phyloP scores from a whole-genome alignment of 64 coral and sea anemone species.

The Platygyra sinensis region DNA sequence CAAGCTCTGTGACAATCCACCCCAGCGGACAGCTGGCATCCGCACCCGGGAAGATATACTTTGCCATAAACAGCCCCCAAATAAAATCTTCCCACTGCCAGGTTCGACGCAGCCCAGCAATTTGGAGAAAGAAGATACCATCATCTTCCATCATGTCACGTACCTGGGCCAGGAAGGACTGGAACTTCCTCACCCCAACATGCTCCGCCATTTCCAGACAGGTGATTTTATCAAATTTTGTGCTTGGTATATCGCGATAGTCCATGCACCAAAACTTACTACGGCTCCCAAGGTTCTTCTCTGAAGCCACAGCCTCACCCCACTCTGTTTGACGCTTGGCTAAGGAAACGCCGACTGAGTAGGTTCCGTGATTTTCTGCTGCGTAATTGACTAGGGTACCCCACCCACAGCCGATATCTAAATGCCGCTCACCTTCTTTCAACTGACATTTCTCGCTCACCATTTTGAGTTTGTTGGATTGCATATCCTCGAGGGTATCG shows the following conservation, averaged over 20 bases:
- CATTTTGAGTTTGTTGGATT: slow-evolving; percentile 80
- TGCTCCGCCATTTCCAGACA: slow-evolving; percentile 99
- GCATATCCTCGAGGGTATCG: slow-evolving; percentile 92
- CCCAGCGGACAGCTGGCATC: slow-evolving; percentile 94
- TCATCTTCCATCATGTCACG: slow-evolving; percentile 94
- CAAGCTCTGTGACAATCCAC: slow-evolving; percentile 83
- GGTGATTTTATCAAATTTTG: slow-evolving; percentile 90
- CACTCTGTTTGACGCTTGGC: slow-evolving; percentile 91
- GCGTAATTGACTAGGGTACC: slow-evolving; percentile 96
- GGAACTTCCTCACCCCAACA: slow-evolving; percentile 95
- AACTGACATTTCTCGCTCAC: slow-evolving; percentile 92
- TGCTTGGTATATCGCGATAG: slow-evolving; percentile 91
- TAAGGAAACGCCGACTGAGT: slow-evolving; percentile 85
- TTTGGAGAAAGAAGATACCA: slow-evolving; percentile 97
- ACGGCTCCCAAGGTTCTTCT: slow-evolving; percentile 43
- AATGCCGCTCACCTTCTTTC: slow-evolving; percentile 75
- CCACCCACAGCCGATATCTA: slow-evolving; percentile 99
- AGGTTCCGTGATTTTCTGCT: slow-evolving; percentile 69
- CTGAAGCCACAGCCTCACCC: slow-evolving; percentile 57
- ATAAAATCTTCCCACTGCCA: slow-evolving; percentile 99
- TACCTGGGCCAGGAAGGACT: slow-evolving; percentile 85
- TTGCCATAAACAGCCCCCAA: slow-evolving; percentile 99
- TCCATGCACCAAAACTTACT: slow-evolving; percentile 92
- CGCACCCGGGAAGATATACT: slow-evolving; percentile 97
- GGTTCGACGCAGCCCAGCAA: slow-evolving; percentile 88